These are phyloP conservation scores for Micropoecilia bifurca DNA, from an alignment of 2,797 vertebrate species.

Conservation along the genomic window DNA sequence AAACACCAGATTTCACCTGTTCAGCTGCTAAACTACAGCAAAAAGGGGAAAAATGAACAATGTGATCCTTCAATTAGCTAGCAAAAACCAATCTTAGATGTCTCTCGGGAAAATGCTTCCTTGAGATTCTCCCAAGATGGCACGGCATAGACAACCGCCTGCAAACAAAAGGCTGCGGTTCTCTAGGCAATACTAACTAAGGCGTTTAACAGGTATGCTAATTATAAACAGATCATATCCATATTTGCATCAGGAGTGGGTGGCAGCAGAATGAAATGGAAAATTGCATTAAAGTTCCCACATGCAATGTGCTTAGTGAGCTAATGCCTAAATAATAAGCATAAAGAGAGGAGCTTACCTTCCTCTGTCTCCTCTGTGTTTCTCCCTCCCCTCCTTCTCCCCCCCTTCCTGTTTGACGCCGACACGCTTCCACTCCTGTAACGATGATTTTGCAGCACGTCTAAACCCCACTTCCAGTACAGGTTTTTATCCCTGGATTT, in stretches of 20 bases:
- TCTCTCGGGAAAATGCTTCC: slow-evolving; percentile 41
- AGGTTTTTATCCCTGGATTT: slow-evolving; percentile 71
- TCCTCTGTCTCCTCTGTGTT: slow-evolving; percentile 37
- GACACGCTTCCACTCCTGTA: slow-evolving; percentile 59
- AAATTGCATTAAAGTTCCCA: slow-evolving; percentile 66
- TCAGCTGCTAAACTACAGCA: slow-evolving; percentile 16
- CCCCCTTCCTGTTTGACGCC: slow-evolving; percentile 38
- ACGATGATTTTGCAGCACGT: slow-evolving; percentile 70
- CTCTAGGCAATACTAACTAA: slow-evolving; percentile 65
- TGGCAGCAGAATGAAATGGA: slow-evolving; percentile 63
- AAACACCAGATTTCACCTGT: slow-evolving; percentile 33
- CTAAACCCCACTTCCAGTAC: slow-evolving; percentile 68
- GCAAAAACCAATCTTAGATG: slow-evolving; percentile 43
- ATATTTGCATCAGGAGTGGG: slow-evolving; percentile 72
- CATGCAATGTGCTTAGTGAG: slow-evolving; percentile 66
- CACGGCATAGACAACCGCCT: slow-evolving; percentile 52
- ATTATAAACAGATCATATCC: slow-evolving; percentile 71
- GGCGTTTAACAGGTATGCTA: slow-evolving; percentile 73
- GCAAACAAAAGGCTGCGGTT: slow-evolving; percentile 57
- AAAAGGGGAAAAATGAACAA: slow-evolving; percentile 15
- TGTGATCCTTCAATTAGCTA: slow-evolving; percentile 43
- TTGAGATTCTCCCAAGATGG: slow-evolving; percentile 38
- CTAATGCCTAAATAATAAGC: slow-evolving; percentile 73
- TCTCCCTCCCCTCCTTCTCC: slow-evolving; percentile 29
- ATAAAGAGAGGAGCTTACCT: slow-evolving; percentile 59